Evolutionary conservation across 2,888 invertebrate genomes (phyloP), one percentile per base, ranked within the genome.

Genomic region (Crioceris asparagi): DNA sequence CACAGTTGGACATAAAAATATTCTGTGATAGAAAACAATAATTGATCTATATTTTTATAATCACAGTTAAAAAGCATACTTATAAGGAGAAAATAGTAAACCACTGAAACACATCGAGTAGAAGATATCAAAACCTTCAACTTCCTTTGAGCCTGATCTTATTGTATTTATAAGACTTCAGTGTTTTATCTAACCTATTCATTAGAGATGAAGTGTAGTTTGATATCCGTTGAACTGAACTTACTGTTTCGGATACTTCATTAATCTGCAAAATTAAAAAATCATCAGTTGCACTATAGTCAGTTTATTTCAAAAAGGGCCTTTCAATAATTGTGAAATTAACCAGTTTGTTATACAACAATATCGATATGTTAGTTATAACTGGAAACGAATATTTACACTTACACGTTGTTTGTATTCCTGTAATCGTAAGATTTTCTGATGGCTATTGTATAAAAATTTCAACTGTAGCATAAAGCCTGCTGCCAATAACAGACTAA

Each of bases 401-500:
- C 46, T 47, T 41, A 55, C 56, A 38, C 50, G 47, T 26, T 44
- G 39, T 21, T 47, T 48, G 34, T 54, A 53, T 33, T 54, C 53
- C 33, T 45, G 39, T 25, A 56, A 34, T 17, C 54, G 39, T 32
- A 55, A 32, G 35, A 50, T 47, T 39, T 50, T 53, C 29, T 55
- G 56, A 27, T 55, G 51, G 27, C 48, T 54, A 36, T 51, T 46
- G 27, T 54, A 56, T 14, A 56, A 42, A 11, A 53, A 38, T 41
- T 52, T 52, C n/a, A 54, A 35, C 39, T 54, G 52, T 17, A 55
- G 41, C 34, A 55, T 36, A 43, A 55, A 52, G 18, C 51, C 53
- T 14, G 49, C 48, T 19, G 47, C 42, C 34, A 55, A 36, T 25
- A 56, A 40, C 31, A 55, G 42, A 39, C 49, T 46, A 36, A 52